These are phyloP conservation scores for Brevimyrus niger DNA, from an alignment of 2,113 vertebrate species.

Conservation along the genomic window DNA sequence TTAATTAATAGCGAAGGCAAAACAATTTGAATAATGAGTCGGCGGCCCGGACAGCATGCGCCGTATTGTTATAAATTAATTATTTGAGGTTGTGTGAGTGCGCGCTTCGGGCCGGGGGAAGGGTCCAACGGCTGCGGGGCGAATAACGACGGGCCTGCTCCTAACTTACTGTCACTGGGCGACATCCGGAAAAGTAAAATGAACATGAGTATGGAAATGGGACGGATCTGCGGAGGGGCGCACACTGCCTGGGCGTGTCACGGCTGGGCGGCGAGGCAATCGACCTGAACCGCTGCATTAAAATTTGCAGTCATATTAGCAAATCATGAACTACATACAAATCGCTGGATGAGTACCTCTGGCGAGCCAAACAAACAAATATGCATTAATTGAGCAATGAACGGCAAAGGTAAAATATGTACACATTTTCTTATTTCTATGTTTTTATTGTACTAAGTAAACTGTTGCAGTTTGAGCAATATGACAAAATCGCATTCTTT, in stretches of 20 bases:
- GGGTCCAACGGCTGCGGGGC: not conserved
- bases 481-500: not conserved
- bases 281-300: not conserved
- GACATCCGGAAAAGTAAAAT: not conserved
- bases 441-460: not conserved
- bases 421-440: not conserved
- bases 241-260: not conserved
- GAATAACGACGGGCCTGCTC: not conserved
- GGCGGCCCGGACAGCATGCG: slow-evolving; percentile 50
- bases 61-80: slow-evolving; percentile 9
- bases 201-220: not conserved
- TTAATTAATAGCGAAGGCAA: slow-evolving; percentile 83
- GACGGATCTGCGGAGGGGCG: not conserved
- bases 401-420: not conserved
- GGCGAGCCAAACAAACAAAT: not conserved
- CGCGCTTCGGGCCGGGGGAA: slow-evolving; percentile 20
- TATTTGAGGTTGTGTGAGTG: slow-evolving; percentile 63
- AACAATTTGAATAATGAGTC: slow-evolving; percentile 79
- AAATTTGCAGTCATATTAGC: not conserved
- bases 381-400: not conserved
- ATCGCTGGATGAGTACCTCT: not conserved
- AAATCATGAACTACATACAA: not conserved
- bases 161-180: not conserved
- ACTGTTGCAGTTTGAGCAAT: not conserved
- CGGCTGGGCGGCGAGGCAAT: not conserved